Conservation (phyloP, 2,797 vertebrate species). For the Masticophis lateralis region DNA sequence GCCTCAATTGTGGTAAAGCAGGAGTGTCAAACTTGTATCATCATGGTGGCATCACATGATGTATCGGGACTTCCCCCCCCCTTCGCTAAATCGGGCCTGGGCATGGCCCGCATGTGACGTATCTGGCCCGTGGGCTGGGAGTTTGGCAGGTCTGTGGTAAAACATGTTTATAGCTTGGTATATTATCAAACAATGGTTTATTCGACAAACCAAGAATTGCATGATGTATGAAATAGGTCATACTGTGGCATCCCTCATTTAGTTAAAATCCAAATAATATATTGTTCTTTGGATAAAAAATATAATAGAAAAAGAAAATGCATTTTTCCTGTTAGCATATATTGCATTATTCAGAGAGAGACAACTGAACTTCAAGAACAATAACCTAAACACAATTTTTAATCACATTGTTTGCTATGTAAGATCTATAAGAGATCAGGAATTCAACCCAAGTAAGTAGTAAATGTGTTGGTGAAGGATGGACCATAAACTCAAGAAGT, state of each 20-base stretch:
- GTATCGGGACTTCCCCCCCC: too few species aligned
- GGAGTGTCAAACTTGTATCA: too few species aligned
- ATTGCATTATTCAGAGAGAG: neutral
- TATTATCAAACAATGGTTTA: neutral
- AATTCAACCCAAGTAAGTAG: neutral
- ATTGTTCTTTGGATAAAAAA: neutral
- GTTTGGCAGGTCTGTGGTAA: neutral
- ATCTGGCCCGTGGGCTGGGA: too few species aligned
- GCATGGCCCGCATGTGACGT: too few species aligned
- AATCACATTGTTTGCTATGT: neutral
- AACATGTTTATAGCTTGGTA: neutral
- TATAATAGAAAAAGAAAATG: neutral
- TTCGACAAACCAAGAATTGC: neutral
- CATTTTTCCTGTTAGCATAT: neutral
- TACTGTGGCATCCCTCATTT: neutral
- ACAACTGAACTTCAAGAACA: neutral
- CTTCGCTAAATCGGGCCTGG: too few species aligned
- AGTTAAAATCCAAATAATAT: neutral
- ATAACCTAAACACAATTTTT: neutral
- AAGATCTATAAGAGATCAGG: neutral
- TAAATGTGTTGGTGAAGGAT: neutral
- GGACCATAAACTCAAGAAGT: neutral
- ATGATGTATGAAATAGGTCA: neutral
- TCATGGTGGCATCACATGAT: too few species aligned
- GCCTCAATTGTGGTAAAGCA: neutral